Evolutionary conservation across 2,888 invertebrate genomes (phyloP).

Genomic region (Bhutanitis thaidina): DNA sequence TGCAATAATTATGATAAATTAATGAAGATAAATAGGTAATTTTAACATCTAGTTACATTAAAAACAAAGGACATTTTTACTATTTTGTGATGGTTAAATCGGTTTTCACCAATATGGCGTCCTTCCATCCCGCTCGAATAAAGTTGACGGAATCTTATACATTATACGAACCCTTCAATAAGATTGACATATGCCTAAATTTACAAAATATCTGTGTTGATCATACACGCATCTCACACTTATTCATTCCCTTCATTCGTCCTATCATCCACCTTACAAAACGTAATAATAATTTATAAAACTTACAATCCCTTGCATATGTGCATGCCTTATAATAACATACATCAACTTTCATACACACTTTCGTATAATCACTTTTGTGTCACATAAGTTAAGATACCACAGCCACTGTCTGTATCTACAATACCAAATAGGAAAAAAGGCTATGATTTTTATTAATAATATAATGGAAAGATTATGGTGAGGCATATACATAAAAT

Average conservation of each 20-base stretch:
- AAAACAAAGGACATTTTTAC: constrained; percentile 7
- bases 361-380: constrained; percentile 62
- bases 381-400: constrained; percentile 76
- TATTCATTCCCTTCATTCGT: constrained; percentile 48
- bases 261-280: constrained; percentile 67
- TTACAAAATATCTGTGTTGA: constrained; percentile 64
- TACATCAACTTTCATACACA: constrained; percentile 61
- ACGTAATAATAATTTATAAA: constrained; percentile 74
- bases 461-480: constrained; percentile 68
- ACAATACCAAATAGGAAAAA: constrained; percentile 79
- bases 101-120: constrained; percentile 72
- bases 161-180: constrained; percentile 62
- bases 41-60: not conserved
- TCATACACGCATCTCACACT: constrained; percentile 43
- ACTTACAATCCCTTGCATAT: constrained; percentile 78
- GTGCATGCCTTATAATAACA: constrained; percentile 79
- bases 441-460: constrained; percentile 66
- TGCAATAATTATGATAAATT: constrained; percentile 10
- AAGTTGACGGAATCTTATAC: constrained; percentile 67
- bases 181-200: constrained; percentile 65
- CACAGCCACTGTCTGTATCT: constrained; percentile 80
- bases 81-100: constrained; percentile 57
- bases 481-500: constrained; percentile 68
- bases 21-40: constrained; percentile 1
- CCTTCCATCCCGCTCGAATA: constrained; percentile 56